Conservation (phyloP, 2,888 invertebrate genomes). For the Pimpla rufipes region DNA sequence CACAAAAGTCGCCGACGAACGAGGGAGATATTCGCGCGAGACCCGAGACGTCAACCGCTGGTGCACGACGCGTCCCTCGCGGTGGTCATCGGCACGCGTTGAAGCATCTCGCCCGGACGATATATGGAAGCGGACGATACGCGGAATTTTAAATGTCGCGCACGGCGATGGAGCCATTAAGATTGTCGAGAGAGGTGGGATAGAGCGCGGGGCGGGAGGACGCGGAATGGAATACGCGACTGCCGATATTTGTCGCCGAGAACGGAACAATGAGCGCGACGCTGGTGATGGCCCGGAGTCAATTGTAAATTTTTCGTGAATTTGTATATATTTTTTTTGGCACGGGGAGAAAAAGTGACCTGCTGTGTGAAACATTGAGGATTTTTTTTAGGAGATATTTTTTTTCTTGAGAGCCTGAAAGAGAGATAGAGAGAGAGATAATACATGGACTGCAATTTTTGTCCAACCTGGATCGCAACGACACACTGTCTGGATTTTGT, state of each 20-base stretch:
- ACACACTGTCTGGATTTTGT: not conserved
- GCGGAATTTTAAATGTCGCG: constrained; percentile 64
- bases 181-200: constrained; percentile 72
- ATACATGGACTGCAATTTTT: not conserved
- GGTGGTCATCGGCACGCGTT: too few species aligned
- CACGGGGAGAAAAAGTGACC: too few species aligned
- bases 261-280: constrained; percentile 46
- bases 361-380: too few species aligned
- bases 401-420: too few species aligned
- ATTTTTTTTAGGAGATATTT: too few species aligned
- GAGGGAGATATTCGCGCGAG: constrained; percentile 66
- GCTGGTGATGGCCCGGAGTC: not conserved
- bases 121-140: constrained; percentile 60
- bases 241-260: constrained; percentile 26
- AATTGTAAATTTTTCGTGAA: constrained; percentile 1
- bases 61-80: too few species aligned
- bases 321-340: not conserved
- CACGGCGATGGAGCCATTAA: constrained; percentile 72
- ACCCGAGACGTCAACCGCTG: too few species aligned
- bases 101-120: constrained; percentile 3
- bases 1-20: constrained; percentile 66
- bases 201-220: constrained; percentile 60
- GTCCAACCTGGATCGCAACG: not conserved
- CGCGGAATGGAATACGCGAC: constrained; percentile 55
- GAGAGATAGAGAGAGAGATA: not conserved